Base-by-base conservation (phyloP, 1,140 invertebrate species). In the Hylyphantes graminicola region DNA sequence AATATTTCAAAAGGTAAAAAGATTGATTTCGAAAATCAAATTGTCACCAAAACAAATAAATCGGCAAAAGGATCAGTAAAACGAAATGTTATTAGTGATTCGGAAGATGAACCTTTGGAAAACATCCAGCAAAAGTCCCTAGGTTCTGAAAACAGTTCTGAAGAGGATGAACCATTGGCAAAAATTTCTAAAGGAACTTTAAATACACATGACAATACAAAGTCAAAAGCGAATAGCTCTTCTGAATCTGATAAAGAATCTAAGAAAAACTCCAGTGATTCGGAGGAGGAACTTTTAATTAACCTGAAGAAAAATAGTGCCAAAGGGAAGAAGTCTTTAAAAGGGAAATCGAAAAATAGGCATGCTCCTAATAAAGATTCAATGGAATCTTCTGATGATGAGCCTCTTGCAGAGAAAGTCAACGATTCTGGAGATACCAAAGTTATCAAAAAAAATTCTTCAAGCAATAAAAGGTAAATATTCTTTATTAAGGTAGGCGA, bases 51-150 rank as follows among this genome's bases (percentile, higher is more conserved):
- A n/a, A n/a, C n/a, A n/a, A n/a, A n/a, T n/a, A n/a, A n/a, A n/a
- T n/a, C n/a, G n/a, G n/a, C n/a, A n/a, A n/a, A n/a, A n/a, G n/a
- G n/a, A n/a, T n/a, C n/a, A n/a, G n/a, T n/a, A n/a, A n/a, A n/a
- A n/a, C n/a, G n/a, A n/a, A n/a, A n/a, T n/a, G n/a, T n/a, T n/a
- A n/a, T 17, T 13, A 74, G 55, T 74, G 55, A 10, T 17, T 76
- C 74, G 13, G 74, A 76, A 50, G 75, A 77, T 19, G 75, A 77
- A 77, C 50, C 48, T 65, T 57, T 77, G 21, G 13, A 13, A 70
- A 70, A 70, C 17, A 70, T 70, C 19, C 35, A n/a, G 67, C 21
- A 70, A 50, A 48, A 70, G 5, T 35, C 35, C 35, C 5, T 35
- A 35, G 5, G 35, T 35, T 35, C 35, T 35, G 35, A 10, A 50